Evolutionary conservation across 1,140 invertebrate genomes (phyloP).

Genomic region (Drosophila bocqueti): DNA sequence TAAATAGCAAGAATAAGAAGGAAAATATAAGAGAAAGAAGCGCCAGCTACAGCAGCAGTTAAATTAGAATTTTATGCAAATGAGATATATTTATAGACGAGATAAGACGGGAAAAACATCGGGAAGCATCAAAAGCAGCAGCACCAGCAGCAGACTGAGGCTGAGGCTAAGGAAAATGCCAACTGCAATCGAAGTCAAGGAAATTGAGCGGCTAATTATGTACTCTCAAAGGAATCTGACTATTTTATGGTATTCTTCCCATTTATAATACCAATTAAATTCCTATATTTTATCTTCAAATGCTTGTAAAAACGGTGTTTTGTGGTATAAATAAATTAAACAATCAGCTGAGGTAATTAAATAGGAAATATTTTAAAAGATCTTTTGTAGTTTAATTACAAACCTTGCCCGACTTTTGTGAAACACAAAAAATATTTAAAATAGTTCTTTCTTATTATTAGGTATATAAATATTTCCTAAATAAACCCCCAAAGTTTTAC

Average conservation of each 20-base stretch:
- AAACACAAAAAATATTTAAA: neutral
- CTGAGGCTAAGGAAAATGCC: constrained; percentile 16
- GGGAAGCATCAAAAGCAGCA: constrained; percentile 17
- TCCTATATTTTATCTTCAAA: neutral
- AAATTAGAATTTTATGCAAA: constrained; percentile 84
- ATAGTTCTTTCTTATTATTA: neutral
- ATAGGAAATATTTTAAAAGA: neutral
- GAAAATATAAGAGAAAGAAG: constrained; percentile 32
- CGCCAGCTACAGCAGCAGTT: constrained; percentile 49
- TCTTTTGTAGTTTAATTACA: neutral
- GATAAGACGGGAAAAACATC: constrained; percentile 52
- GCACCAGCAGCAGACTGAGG: neutral
- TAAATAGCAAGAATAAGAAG: constrained; percentile 47
- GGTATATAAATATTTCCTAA: neutral
- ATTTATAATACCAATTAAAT: neutral
- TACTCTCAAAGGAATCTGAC: neutral
- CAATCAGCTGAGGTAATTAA: neutral
- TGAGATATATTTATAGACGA: constrained; percentile 69
- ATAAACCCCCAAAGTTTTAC: neutral
- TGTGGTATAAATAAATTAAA: neutral
- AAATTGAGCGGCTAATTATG: constrained; percentile 43
- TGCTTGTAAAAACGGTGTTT: neutral
- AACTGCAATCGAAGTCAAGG: constrained; percentile 28
- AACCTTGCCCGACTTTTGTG: neutral
- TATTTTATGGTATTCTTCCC: neutral